Evolutionary conservation across 2,113 vertebrate species (phyloP).

Genomic region (Rhynchopsitta pachyrhyncha): DNA sequence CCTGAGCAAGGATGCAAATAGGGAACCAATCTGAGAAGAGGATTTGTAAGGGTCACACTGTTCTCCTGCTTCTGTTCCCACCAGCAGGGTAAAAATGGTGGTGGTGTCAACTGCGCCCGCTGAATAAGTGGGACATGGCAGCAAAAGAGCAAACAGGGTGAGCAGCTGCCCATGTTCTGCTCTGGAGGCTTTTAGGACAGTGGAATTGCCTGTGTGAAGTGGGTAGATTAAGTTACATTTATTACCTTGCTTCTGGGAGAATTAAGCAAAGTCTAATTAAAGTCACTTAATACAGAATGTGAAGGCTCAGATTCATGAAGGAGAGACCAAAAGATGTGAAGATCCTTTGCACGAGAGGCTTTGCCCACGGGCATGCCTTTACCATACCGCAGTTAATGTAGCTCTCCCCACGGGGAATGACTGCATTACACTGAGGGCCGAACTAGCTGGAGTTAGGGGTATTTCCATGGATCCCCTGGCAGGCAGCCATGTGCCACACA

Average conservation of each 20-base stretch:
- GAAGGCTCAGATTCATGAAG: not conserved
- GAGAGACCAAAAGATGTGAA: not conserved
- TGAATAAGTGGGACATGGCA: not conserved
- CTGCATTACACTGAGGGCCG: not conserved
- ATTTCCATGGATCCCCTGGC: not conserved
- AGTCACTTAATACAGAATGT: not conserved
- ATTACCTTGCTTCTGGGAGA: not conserved
- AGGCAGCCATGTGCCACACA: fast-evolving
- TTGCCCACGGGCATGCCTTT: not conserved
- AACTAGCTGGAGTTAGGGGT: not conserved
- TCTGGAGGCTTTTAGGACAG: not conserved
- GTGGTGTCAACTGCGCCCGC: not conserved
- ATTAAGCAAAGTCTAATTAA: not conserved
- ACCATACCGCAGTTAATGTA: not conserved
- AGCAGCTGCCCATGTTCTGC: not conserved
- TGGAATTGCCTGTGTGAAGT: not conserved
- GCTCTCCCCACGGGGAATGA: not conserved
- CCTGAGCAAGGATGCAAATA: not conserved
- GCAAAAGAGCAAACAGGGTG: not conserved
- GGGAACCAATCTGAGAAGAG: not conserved
- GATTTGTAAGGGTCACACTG: not conserved
- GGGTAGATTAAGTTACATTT: not conserved
- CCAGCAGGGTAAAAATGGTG: not conserved
- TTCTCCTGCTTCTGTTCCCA: not conserved
- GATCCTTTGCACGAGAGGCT: not conserved